A percentile compares a stretch with the other conserved stretches of the same genome.
phyloP scores from a whole-genome alignment of 2,888 invertebrate species.

The Dynastes maya region DNA sequence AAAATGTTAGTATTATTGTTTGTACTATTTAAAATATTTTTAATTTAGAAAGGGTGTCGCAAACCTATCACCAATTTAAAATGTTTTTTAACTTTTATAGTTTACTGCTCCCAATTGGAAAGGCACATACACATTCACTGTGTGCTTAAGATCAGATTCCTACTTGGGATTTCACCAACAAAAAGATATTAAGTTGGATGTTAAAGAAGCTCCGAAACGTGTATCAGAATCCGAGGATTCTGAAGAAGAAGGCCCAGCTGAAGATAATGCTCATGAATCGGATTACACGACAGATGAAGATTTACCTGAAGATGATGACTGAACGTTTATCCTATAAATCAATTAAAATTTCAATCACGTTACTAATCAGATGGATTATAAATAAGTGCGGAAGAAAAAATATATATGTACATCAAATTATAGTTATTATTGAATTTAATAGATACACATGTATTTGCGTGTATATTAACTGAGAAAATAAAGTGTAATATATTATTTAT shows the following conservation, averaged over 20 bases:
- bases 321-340: conserved; percentile 28
- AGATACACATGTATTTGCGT: conserved; percentile 3
- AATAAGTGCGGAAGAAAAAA: conserved; percentile 21
- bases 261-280: conserved; percentile 78
- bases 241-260: conserved; percentile 77
- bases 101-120: conserved; percentile 97
- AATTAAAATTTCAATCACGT: conserved; percentile 24
- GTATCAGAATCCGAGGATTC: conserved; percentile 98
- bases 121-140: conserved; percentile 92
- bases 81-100: conserved; percentile 56
- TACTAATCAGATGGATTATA: conserved; percentile 41
- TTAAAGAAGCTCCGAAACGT: conserved; percentile 94
- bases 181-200: conserved; percentile 96
- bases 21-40: no score
- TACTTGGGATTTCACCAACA: conserved; percentile 97
- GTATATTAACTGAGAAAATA: not conserved
- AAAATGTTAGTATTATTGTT: no score
- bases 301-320: conserved; percentile 71
- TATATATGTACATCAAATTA: not conserved
- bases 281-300: conserved; percentile 82
- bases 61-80: not conserved
- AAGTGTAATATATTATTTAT: conserved; percentile 27
- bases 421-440: conserved; percentile 10
- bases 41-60: no score
- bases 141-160: conserved; percentile 96